A percentile compares a stretch with the other conserved stretches of the same genome.
Evolutionary conservation across 1,140 invertebrate genomes (phyloP).

Genomic region (Anastatus disparis): DNA sequence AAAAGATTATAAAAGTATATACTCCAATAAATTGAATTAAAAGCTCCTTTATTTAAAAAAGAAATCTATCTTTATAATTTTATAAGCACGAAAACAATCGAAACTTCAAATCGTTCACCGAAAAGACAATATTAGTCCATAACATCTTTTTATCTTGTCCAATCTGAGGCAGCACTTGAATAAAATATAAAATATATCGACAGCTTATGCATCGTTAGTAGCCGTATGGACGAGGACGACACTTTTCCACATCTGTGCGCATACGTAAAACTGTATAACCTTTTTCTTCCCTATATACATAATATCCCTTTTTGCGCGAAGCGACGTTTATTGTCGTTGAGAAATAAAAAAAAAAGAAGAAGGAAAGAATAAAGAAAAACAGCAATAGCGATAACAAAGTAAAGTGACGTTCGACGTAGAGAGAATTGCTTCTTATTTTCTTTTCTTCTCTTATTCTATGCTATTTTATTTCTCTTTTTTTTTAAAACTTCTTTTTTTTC

Average conservation of each 20-base stretch:
- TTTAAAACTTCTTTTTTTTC: neutral
- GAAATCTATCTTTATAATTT: too few relatives aligned
- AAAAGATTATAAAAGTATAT: too few relatives aligned
- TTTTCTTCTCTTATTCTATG: neutral
- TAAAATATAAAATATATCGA: too few relatives aligned
- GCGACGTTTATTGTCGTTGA: constrained; percentile 15
- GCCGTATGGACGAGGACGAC: neutral
- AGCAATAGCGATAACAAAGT: constrained; percentile 7
- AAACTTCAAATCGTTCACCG: too few relatives aligned
- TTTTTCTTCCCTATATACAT: neutral
- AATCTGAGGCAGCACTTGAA: too few relatives aligned
- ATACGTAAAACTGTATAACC: neutral
- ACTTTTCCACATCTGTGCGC: constrained; percentile 30
- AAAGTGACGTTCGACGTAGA: neutral
- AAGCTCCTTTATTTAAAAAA: too few relatives aligned
- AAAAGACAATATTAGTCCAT: too few relatives aligned
- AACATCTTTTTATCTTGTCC: too few relatives aligned
- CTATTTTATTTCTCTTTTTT: neutral
- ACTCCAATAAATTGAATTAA: too few relatives aligned
- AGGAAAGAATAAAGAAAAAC: too few relatives aligned
- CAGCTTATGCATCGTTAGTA: neutral
- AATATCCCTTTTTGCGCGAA: neutral
- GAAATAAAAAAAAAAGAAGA: too few relatives aligned
- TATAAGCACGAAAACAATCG: too few relatives aligned
- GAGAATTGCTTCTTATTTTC: neutral